Evolutionary conservation across 2,888 invertebrate species (phyloP), one percentile per base, ranked within the genome.

Genomic region (Megaustenia siamemsis): DNA sequence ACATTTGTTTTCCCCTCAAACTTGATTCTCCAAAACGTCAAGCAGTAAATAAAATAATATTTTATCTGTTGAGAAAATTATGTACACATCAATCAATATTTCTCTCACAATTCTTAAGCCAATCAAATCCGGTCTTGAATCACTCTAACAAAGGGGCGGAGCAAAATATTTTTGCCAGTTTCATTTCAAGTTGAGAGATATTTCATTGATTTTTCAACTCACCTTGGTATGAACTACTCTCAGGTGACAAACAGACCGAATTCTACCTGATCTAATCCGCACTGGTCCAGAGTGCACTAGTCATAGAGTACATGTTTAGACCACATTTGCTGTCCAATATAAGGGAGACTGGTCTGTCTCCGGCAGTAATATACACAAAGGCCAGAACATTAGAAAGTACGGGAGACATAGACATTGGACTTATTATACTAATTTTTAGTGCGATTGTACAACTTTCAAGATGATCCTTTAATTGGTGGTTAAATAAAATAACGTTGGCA

Each of bases 171-270:
- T 32, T 63, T 15, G 28, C 63, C 4, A 63, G 32, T 32, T 63
- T 63, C 63, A 63, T 32, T 63, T 63, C 28, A 32, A 15, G 32
- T 12, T 63, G 43, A 71, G n/a, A 71, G 28, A 28, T 71, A n/a
- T 71, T n/a, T 69, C 69, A 75, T 75, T 75, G 75, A 75, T 75
- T 75, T 75, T 75, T 75, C 53, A 6, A 40, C 35, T 75, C 73
- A 75, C 49, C 75, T 5, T 15, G 24, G 35, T 35, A 56, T 21
- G 24, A 49, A 10, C 24, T 32, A 53, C 49, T 32, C 53, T 56
- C 75, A 75, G 75, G 75, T 75, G 38, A 53, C 6, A 75, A 49
- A n/a, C 28, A 35, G 10, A 38, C n/a, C n/a, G 8, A 32, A 15
- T 18, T 24, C 4, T 56, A 75, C 53, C 75, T 53, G 49, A 32